Base-by-base conservation (phyloP, 2,113 vertebrate species). In the Microtus richardsoni region DNA sequence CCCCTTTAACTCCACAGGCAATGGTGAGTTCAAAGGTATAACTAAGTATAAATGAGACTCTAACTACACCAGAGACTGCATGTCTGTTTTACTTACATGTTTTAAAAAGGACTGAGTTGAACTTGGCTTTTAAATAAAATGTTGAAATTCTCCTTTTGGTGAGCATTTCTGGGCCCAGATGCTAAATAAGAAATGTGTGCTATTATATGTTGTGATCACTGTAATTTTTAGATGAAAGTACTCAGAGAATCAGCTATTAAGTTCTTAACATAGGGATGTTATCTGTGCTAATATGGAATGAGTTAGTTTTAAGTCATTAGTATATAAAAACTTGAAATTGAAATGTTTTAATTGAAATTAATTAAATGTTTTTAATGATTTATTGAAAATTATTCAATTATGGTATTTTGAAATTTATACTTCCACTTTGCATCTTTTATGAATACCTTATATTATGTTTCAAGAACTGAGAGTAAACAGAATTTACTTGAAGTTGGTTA, bases 41-140 rank as follows among this genome's bases (percentile, higher is more conserved):
- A 94, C 30, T 97, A 97, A 95, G 89, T 90, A 78, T 49, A 96
- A 86, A 97, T 97, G 80, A 95, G 62, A 97, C 36, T 94, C 44
- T 85, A 96, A 96, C 85, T 96, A 83, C 78, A 85, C 30, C 47
- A 92, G 60, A 39, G 39, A 89, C 88, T 79, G 47, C 84, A 79
- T 49, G 36, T 94, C 88, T 96, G 66, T 97, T 94, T 97, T 4
- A 0, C 68, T 97, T 95, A 49, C 17, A 95, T 33, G 78, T 6
- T 54, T 96, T 96, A 44, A 96, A 96, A 93, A 71, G 95, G 52
- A 97, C 78, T 95, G 26, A 97, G 22, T 41, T 88, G 21, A 97
- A 96, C 80, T 98, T 98, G 41, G 70, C 28, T 94, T 95, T 96
- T 30, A 97, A 97, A 97, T 96, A 64, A 94, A 95, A 89, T 95